Percentiles rank a stretch among this genome's conserved stretches.
These are phyloP conservation scores for Mercenaria mercenaria DNA, from an alignment of 1,140 invertebrate genomes.

Conservation along the genomic window DNA sequence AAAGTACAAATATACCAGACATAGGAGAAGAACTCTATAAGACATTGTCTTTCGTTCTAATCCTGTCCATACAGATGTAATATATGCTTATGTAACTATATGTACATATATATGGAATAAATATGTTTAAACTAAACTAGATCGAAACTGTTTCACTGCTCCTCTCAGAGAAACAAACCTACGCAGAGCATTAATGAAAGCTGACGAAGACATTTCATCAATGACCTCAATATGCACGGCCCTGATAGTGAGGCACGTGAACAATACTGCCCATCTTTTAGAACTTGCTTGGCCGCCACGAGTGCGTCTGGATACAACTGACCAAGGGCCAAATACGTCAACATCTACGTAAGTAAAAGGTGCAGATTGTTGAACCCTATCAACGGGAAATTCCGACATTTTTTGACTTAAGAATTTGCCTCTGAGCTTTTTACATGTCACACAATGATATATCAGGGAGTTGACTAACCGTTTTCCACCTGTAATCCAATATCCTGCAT, in stretches of 20 bases:
- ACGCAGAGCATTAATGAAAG: conserved; percentile 23
- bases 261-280: conserved; percentile 27
- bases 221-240: conserved; percentile 28
- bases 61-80: no score
- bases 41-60: no score
- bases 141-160: background rate
- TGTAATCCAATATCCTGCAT: conserved; percentile 67
- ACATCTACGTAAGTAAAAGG: conserved; percentile 50
- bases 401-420: background rate
- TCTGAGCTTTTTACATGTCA: background rate
- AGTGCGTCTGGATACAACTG: background rate
- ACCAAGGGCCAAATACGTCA: conserved; percentile 11
- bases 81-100: no score
- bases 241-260: conserved; percentile 15
- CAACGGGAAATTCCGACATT: conserved; percentile 53
- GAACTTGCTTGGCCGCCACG: background rate
- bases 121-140: no score
- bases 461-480: conserved; percentile 44
- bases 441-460: conserved; percentile 25
- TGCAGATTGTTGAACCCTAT: background rate
- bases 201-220: background rate
- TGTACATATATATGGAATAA: no score
- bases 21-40: no score
- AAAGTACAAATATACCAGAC: no score
- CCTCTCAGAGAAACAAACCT: background rate